A percentile compares a stretch with the other conserved stretches of the same genome.
phyloP scores from a whole-genome alignment of 2,797 vertebrate species.

The Microcaecilia unicolor region DNA sequence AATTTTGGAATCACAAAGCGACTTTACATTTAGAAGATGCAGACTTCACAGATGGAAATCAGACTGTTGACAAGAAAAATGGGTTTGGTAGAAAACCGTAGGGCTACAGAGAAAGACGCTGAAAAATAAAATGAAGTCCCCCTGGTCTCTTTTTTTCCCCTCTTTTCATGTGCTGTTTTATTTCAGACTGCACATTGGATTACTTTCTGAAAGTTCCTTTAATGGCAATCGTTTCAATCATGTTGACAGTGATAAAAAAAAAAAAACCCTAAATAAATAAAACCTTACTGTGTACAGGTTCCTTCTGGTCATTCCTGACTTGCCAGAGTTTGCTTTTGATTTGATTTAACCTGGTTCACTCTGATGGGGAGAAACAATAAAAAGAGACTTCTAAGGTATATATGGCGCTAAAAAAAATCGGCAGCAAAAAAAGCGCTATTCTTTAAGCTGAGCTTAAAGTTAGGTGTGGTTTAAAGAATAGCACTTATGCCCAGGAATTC shows the following conservation, averaged over 20 bases:
- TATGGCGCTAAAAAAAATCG: no score
- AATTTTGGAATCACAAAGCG: conserved; percentile 26
- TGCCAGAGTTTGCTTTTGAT: neutral
- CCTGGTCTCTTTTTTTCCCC: conserved; percentile 5
- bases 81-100: conserved; percentile 9
- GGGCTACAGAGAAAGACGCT: conserved; percentile 2
- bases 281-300: no score
- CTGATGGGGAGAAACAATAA: neutral
- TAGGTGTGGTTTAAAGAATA: no score
- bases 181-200: rapidly evolving
- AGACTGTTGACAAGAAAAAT: no score
- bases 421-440: no score
- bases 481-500: no score
- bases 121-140: neutral
- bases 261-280: neutral
- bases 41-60: conserved; percentile 29
- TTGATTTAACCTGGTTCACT: neutral
- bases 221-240: neutral
- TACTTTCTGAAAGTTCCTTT: neutral
- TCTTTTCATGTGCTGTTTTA: neutral
- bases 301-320: neutral
- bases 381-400: neutral
- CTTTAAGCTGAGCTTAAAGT: no score
- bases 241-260: no score
- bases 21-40: conserved; percentile 17